Percentiles rank a stretch among this genome's conserved stretches.
phyloP scores from a whole-genome alignment of 2,888 invertebrate species.

The Flexamia atlantica region DNA sequence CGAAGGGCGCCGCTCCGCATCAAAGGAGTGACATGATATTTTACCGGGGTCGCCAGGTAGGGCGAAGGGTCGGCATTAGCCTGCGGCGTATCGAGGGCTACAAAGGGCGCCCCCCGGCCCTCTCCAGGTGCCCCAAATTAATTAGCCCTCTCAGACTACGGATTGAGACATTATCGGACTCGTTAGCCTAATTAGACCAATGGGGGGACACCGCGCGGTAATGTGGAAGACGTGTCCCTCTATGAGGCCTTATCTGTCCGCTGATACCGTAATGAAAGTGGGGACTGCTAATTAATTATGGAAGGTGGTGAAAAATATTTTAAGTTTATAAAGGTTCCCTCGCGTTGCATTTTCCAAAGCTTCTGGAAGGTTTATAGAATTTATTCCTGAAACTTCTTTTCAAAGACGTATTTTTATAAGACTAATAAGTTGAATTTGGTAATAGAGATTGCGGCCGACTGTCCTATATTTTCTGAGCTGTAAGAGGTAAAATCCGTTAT shows the following conservation, averaged over 20 bases:
- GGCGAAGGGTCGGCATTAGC: conserved; percentile 50
- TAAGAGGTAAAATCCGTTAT: too few species aligned
- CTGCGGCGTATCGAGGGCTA: conserved; percentile 40
- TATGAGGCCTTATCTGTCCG: neutral
- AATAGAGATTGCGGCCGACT: too few species aligned
- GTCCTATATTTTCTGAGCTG: too few species aligned
- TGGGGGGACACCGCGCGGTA: conserved; percentile 8
- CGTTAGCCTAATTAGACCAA: conserved; percentile 36
- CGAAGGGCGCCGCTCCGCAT: conserved; percentile 14
- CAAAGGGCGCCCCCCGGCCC: neutral
- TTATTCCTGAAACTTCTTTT: too few species aligned
- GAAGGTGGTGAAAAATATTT: too few species aligned
- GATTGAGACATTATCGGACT: conserved; percentile 49
- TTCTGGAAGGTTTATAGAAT: too few species aligned
- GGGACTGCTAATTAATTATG: neutral
- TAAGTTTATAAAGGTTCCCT: too few species aligned
- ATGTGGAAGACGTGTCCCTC: conserved; percentile 34
- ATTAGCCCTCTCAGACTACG: conserved; percentile 19
- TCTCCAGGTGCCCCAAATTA: conserved; percentile 12
- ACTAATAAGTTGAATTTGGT: too few species aligned
- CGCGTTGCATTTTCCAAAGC: too few species aligned
- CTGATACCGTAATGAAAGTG: neutral
- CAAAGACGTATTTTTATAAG: too few species aligned
- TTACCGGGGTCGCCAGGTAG: conserved; percentile 38
- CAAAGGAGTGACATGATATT: conserved; percentile 41